phyloP scores from a whole-genome alignment of 2,113 vertebrate species.

The Triplophysa siluroides region DNA sequence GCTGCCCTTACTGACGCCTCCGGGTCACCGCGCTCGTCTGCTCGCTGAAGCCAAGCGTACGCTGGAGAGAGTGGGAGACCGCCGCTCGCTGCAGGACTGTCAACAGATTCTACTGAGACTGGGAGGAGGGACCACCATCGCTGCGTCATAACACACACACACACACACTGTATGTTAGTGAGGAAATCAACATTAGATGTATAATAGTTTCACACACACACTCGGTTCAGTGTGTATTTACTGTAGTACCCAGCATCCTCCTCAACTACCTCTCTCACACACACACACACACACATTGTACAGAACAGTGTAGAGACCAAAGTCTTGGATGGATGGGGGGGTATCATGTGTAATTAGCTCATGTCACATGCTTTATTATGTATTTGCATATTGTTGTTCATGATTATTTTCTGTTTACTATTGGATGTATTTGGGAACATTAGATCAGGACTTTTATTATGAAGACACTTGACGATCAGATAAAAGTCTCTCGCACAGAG shows the following conservation, averaged over 20 bases:
- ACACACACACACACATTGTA: conserved; percentile 39
- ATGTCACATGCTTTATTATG: background rate
- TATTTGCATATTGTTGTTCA: background rate
- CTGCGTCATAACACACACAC: conserved; percentile 78
- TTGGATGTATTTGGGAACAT: background rate
- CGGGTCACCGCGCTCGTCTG: conserved; percentile 87
- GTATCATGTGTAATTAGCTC: background rate
- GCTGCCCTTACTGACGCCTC: conserved; percentile 90
- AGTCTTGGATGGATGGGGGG: background rate
- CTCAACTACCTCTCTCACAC: background rate
- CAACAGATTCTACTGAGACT: conserved; percentile 94
- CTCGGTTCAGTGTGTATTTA: background rate
- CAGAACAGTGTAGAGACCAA: conserved; percentile 46
- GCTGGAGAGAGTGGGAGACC: conserved; percentile 94
- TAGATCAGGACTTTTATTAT: conserved; percentile 3
- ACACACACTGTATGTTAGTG: background rate
- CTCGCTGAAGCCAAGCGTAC: conserved; percentile 94
- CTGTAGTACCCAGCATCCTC: background rate
- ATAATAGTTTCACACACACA: conserved; percentile 21
- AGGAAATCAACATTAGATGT: background rate
- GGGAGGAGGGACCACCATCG: conserved; percentile 89
- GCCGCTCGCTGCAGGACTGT: conserved; percentile 91
- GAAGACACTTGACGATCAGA: background rate
- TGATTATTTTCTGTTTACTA: background rate
- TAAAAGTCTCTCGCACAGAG: background rate